These are phyloP conservation scores for Lymantria dispar DNA, from an alignment of 2,888 invertebrate genomes.

Conservation along the genomic window DNA sequence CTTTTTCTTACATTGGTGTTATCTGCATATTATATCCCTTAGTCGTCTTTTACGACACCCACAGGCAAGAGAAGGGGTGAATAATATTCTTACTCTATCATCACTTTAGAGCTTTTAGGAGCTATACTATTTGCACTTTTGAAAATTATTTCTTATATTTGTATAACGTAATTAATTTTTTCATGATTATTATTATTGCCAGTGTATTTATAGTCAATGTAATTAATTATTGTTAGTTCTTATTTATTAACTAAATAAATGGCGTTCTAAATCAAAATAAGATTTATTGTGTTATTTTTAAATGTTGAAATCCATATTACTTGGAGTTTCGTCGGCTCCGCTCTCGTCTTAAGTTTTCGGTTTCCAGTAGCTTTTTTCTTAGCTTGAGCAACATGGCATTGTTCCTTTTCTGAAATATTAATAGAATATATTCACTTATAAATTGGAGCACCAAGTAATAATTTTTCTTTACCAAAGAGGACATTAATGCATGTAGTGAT, in stretches of 20 bases:
- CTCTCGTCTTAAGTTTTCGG: constrained; percentile 55
- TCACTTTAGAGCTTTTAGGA: no score
- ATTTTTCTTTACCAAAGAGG: no score
- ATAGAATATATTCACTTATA: not conserved
- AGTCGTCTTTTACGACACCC: no score
- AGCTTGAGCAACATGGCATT: constrained; percentile 69
- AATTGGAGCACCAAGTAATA: no score
- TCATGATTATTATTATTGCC: not conserved
- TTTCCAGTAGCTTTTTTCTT: constrained; percentile 60
- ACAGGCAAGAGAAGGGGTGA: no score
- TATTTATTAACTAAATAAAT: not conserved
- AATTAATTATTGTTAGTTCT: not conserved
- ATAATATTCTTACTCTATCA: no score
- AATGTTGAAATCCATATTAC: not conserved
- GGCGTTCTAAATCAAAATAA: not conserved
- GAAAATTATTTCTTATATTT: no score
- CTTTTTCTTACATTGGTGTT: no score
- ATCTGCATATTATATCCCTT: no score
- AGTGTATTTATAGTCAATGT: not conserved
- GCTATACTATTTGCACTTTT: no score
- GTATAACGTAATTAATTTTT: no score
- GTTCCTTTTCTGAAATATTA: constrained; percentile 66
- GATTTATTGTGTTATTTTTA: not conserved
- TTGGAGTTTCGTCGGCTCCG: constrained; percentile 33
- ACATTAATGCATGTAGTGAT: no score